Evolutionary conservation across 2,888 invertebrate genomes (phyloP).

Genomic region (Drosophila meridionalis): DNA sequence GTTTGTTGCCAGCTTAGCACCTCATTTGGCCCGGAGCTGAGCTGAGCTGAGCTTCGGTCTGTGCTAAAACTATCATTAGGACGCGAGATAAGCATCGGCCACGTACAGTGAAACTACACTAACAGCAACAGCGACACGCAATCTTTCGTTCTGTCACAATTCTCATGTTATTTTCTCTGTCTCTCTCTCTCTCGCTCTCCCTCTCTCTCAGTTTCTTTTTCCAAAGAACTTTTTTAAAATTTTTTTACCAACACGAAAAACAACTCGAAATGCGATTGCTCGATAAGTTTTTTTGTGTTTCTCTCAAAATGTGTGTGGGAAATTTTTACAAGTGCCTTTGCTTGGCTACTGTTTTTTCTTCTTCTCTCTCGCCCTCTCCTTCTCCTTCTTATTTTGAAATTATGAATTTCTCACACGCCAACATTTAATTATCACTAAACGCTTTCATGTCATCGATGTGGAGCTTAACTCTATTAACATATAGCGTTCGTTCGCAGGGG

Average conservation of each 20-base stretch:
- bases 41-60: slow-evolving; percentile 17
- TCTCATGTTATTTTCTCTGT: slow-evolving; percentile 43
- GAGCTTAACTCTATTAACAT: slow-evolving; percentile 59
- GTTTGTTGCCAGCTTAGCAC: slow-evolving; percentile 68
- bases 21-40: slow-evolving; percentile 52
- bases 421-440: slow-evolving; percentile 71
- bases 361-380: slow-evolving; percentile 10
- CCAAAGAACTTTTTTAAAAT: slow-evolving; percentile 38
- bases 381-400: slow-evolving; percentile 30
- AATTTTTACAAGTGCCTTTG: slow-evolving; percentile 31
- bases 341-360: slow-evolving; percentile 47
- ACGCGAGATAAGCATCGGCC: slow-evolving; percentile 47
- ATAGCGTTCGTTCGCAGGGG: slow-evolving; percentile 21
- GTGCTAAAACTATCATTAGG: slow-evolving; percentile 50
- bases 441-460: slow-evolving; percentile 67
- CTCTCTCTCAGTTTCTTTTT: slow-evolving; percentile 24
- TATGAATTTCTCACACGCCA: slow-evolving; percentile 72
- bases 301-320: slow-evolving; percentile 36
- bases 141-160: slow-evolving; percentile 62
- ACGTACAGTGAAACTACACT: slow-evolving; percentile 37
- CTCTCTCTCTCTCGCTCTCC: slow-evolving; percentile 1
- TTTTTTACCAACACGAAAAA: slow-evolving; percentile 17
- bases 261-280: slow-evolving; percentile 52
- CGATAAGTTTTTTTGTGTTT: slow-evolving; percentile 36
- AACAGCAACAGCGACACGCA: slow-evolving; percentile 48